Base-by-base conservation (phyloP, 2,797 vertebrate genomes). In the Mus spretus region DNA sequence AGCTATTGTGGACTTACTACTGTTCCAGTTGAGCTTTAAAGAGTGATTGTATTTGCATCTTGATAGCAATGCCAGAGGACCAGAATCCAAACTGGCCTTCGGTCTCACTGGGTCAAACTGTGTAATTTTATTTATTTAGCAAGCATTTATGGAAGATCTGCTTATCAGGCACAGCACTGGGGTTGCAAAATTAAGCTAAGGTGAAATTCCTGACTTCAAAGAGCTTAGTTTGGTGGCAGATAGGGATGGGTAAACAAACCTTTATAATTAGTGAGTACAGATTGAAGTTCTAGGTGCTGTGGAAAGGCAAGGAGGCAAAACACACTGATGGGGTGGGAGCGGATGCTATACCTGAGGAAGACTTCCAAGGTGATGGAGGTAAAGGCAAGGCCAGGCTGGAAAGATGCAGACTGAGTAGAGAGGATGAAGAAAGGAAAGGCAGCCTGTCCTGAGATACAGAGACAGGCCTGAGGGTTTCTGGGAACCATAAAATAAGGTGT, bases 1-100 rank as follows among this genome's bases (percentile, higher is more conserved):
- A 80, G 88, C 89, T 53, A 59, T 89, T 96, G 44, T 93, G 87
- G 81, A 90, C 89, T 93, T 82, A 67, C 93, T 92, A 82, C 47
- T 79, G 37, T 93, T 57, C 37, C 63, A 92, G 10, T 90, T 81
- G 79, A 89, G 31, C 80, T 50, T 26, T 87, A 44, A 94, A 95
- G 91, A 90, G 40, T 88, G 44, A 84, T 47, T 75, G 55, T 34
- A 28, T 87, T 9, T 90, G 74, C 65, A 82, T 94, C 59, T 83
- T 86, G 72, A 31, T 96, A 79, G 63, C 31, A 24, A 40, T 84
- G 61, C 37, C 44, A 3, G 81, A 94, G 78, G 82, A 79, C 75
- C 70, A 67, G 89, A 89, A 90, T 93, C 81, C 63, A 86, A 65
- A 82, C 82, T 89, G 82, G 85, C 63, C 55, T 89, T 95, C 17